Percentiles rank a stretch among this genome's conserved stretches.
These are phyloP conservation scores for Percopsis omiscomaycus DNA, from an alignment of 2,797 vertebrate genomes.

Conservation along the genomic window DNA sequence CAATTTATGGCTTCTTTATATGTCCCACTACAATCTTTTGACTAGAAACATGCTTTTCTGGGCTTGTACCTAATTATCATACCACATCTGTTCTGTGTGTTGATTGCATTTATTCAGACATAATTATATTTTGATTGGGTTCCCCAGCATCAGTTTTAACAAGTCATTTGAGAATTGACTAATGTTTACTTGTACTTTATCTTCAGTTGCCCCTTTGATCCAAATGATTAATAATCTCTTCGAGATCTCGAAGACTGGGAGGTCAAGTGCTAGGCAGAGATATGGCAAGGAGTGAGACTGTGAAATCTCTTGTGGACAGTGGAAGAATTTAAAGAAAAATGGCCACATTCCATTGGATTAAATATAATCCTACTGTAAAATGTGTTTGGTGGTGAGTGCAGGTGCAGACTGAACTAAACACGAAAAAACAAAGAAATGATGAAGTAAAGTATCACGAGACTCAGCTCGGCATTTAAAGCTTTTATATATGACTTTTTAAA, in stretches of 20 bases:
- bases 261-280: slow-evolving; percentile 4
- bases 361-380: too few species aligned
- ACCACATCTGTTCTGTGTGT: slow-evolving; percentile 48
- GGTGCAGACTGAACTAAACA: too few species aligned
- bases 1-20: too few species aligned
- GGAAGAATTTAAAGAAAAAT: too few species aligned
- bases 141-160: slow-evolving; percentile 17
- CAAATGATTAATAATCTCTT: slow-evolving; percentile 30
- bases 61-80: slow-evolving; percentile 38
- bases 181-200: slow-evolving; percentile 39
- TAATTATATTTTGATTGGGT: slow-evolving; percentile 49
- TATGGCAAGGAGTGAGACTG: slow-evolving; percentile 12
- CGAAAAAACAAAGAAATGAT: too few species aligned
- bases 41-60: slow-evolving; percentile 7
- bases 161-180: slow-evolving; percentile 30
- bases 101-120: slow-evolving; percentile 35
- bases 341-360: too few species aligned
- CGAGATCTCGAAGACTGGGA: slow-evolving; percentile 16
- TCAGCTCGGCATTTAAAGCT: not conserved
- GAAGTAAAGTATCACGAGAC: too few species aligned
- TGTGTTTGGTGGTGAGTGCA: too few species aligned
- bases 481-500: not conserved
- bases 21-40: too few species aligned
- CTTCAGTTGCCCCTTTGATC: slow-evolving; percentile 19
- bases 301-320: slow-evolving; percentile 25